Evolutionary conservation across 2,888 invertebrate species (phyloP).

Genomic region (Dioctria linearis): DNA sequence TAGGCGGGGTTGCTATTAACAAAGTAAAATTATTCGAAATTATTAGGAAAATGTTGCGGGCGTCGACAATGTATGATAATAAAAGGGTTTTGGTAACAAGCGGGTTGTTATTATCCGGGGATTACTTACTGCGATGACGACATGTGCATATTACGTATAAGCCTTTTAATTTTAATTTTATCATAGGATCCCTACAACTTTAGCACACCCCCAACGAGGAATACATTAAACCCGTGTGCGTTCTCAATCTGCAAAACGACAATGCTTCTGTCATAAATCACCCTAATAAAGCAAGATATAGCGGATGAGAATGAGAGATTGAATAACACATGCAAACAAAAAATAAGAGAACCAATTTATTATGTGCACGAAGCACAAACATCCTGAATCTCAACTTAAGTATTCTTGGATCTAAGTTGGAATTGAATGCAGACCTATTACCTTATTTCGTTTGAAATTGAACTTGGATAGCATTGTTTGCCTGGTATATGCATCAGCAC

Average conservation of each 20-base stretch:
- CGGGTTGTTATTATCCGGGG: too few species aligned
- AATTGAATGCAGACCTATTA: constrained; percentile 21
- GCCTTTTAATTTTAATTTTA: too few species aligned
- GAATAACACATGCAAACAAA: not conserved
- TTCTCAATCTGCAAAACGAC: constrained; percentile 1
- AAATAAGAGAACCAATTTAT: constrained; percentile 10
- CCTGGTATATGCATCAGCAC: not conserved
- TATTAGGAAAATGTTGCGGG: too few species aligned
- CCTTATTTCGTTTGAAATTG: constrained; percentile 2
- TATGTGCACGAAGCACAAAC: constrained; percentile 9
- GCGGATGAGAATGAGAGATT: constrained; percentile 2
- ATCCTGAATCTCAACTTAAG: not conserved
- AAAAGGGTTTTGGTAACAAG: too few species aligned
- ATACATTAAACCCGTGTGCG: too few species aligned
- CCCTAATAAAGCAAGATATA: constrained; percentile 14
- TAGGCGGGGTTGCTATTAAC: too few species aligned
- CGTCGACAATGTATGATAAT: too few species aligned
- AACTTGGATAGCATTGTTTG: not conserved
- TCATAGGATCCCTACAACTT: too few species aligned
- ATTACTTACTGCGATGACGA: too few species aligned
- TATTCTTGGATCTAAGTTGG: not conserved
- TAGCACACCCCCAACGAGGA: too few species aligned
- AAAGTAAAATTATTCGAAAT: too few species aligned
- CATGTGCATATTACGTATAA: too few species aligned
- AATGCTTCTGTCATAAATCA: constrained; percentile 29